Evolutionary conservation across 2,888 invertebrate species (phyloP).

Genomic region (Melikaiella ostensackeni): DNA sequence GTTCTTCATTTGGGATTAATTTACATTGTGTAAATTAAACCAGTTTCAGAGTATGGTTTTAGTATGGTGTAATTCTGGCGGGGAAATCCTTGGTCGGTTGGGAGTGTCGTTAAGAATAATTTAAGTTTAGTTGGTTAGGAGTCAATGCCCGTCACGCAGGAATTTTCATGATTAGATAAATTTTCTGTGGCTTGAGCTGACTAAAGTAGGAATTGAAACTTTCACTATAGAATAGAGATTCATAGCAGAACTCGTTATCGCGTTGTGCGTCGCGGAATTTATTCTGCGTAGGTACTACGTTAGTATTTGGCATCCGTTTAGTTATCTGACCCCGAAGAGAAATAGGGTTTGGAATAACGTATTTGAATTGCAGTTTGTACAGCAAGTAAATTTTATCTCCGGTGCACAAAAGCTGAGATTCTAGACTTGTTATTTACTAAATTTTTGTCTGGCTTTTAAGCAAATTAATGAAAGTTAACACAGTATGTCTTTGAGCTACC

Average conservation of each 20-base stretch:
- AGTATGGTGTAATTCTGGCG: no score
- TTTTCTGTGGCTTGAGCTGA: neutral
- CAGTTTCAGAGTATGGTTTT: neutral
- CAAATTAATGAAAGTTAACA: no score
- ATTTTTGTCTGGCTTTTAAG: neutral
- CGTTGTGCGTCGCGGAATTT: conserved; percentile 12
- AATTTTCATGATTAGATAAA: neutral
- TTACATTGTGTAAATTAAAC: neutral
- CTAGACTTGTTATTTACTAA: neutral
- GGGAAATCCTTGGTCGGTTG: neutral
- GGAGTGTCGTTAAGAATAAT: neutral
- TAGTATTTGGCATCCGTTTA: conserved; percentile 32
- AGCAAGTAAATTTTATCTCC: neutral
- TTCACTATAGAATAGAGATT: conserved; percentile 9
- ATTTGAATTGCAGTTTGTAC: neutral
- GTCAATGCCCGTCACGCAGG: neutral
- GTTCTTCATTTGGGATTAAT: neutral
- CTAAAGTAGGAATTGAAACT: conserved; percentile 12
- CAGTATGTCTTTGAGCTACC: no score
- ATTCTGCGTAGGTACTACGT: conserved; percentile 25
- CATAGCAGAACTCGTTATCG: conserved; percentile 10
- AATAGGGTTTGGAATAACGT: neutral
- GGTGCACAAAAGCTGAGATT: neutral
- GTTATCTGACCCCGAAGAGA: conserved; percentile 35
- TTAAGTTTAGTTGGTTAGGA: neutral